A percentile compares a stretch with the other conserved stretches of the same genome.
Evolutionary conservation across 2,113 vertebrate genomes (phyloP).

Genomic region (Piprites chloris): DNA sequence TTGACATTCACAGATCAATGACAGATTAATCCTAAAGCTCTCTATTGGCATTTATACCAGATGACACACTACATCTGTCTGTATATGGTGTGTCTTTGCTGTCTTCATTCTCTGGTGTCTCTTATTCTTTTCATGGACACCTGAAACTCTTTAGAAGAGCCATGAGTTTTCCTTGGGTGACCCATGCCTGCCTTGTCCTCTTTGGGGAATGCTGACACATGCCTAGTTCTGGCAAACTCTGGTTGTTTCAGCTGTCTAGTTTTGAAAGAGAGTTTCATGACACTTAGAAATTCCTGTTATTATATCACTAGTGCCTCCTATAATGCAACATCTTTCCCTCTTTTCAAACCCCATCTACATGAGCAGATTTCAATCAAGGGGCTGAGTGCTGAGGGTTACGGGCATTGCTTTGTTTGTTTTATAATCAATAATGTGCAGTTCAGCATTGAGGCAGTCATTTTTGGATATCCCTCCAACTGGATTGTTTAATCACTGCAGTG

Average conservation of each 20-base stretch:
- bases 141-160: not conserved
- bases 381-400: not conserved
- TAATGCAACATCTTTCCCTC: not conserved
- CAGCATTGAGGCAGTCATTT: fast-evolving
- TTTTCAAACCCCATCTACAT: not conserved
- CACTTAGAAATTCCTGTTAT: not conserved
- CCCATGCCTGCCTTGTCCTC: not conserved
- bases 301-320: not conserved
- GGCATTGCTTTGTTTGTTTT: not conserved
- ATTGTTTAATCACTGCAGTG: not conserved
- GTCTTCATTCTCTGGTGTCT: not conserved
- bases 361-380: not conserved
- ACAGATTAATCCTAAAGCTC: not conserved
- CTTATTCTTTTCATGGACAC: not conserved
- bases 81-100: not conserved
- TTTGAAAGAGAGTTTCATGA: not conserved
- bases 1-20: not conserved
- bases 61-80: not conserved
- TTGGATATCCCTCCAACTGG: not conserved
- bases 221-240: not conserved
- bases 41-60: not conserved
- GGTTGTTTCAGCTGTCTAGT: not conserved
- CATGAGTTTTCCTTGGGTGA: not conserved
- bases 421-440: not conserved
- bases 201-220: not conserved